phyloP scores from a whole-genome alignment of 1,140 invertebrate species.

The Drosophila pandora region DNA sequence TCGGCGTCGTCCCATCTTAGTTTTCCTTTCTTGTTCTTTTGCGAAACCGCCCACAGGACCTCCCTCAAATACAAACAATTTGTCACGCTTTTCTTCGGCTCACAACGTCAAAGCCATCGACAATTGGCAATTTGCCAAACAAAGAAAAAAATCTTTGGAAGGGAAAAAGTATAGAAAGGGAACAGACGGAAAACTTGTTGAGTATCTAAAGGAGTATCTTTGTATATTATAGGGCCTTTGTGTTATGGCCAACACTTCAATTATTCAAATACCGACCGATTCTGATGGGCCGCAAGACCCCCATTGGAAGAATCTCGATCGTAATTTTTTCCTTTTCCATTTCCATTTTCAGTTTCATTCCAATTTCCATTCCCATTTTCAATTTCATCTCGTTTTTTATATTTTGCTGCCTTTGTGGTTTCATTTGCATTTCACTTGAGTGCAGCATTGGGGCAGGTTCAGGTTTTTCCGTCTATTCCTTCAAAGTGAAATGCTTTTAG shows the following conservation, averaged over 20 bases:
- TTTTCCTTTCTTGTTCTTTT: no score
- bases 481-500: slow-evolving; percentile 44
- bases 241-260: slow-evolving; percentile 37
- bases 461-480: not conserved
- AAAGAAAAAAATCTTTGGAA: slow-evolving; percentile 5
- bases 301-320: slow-evolving; percentile 14
- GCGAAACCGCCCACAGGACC: not conserved
- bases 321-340: slow-evolving; percentile 4
- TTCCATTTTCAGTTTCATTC: slow-evolving; percentile 34
- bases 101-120: slow-evolving; percentile 55
- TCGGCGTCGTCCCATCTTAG: no score
- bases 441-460: slow-evolving; percentile 48
- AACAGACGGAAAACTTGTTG: slow-evolving; percentile 59
- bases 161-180: not conserved
- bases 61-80: slow-evolving; percentile 49
- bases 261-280: slow-evolving; percentile 49
- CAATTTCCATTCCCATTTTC: slow-evolving; percentile 11
- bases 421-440: slow-evolving; percentile 60
- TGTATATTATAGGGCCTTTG: slow-evolving; percentile 20
- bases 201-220: slow-evolving; percentile 41
- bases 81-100: slow-evolving; percentile 60
- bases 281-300: slow-evolving; percentile 26
- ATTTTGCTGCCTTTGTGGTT: slow-evolving; percentile 32
- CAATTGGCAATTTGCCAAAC: slow-evolving; percentile 38
- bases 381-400: slow-evolving; percentile 25